These are phyloP conservation scores for Ivindomyrus marchei DNA, from an alignment of 2,113 vertebrate species.

Conservation along the genomic window DNA sequence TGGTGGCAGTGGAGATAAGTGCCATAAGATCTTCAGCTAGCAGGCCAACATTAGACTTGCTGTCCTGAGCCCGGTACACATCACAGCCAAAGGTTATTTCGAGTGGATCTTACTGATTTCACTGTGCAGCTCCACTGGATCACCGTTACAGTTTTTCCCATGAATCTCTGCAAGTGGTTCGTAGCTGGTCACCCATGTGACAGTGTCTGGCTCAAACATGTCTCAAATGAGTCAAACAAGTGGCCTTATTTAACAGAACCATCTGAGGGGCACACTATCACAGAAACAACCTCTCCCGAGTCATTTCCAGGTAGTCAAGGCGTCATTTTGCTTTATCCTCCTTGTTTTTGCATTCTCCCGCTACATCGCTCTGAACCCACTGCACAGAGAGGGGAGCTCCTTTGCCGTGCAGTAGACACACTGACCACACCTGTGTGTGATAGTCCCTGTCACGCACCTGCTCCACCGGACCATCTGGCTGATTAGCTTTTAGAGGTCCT, in stretches of 20 bases:
- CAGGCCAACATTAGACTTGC: background rate
- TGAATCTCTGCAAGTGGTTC: background rate
- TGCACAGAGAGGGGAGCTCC: background rate
- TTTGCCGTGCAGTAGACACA: background rate
- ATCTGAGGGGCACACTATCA: background rate
- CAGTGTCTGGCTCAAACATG: background rate
- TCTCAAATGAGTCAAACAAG: background rate
- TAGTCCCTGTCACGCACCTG: background rate
- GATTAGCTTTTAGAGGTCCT: background rate
- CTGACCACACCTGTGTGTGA: background rate
- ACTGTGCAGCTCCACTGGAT: background rate
- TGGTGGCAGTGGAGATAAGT: background rate
- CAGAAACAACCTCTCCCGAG: background rate
- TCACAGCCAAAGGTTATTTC: background rate
- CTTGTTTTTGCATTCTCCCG: background rate
- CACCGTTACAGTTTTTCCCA: background rate
- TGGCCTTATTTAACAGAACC: background rate
- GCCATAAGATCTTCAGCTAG: background rate
- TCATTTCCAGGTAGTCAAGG: background rate
- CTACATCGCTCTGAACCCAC: background rate
- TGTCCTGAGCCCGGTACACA: background rate
- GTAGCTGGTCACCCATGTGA: background rate
- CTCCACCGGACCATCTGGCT: background rate
- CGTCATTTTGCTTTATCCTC: background rate
- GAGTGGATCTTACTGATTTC: background rate